Percentiles rank a stretch among this genome's conserved stretches.
Evolutionary conservation across 2,797 vertebrate genomes (phyloP).

Genomic region (Danio kyathit): DNA sequence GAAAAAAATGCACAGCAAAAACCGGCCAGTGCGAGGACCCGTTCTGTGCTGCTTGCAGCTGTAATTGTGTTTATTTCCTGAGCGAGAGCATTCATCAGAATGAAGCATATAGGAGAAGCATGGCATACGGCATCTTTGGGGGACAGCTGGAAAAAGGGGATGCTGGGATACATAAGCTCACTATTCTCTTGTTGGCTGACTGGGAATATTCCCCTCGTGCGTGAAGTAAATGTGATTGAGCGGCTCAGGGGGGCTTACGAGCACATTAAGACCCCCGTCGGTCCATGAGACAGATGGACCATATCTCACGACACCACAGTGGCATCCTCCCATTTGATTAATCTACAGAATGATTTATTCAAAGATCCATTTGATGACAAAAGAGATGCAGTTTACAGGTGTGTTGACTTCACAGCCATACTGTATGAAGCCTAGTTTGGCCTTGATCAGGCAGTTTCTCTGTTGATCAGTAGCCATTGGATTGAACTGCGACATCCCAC

Average conservation of each 20-base stretch:
- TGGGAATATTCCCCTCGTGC: slow-evolving; percentile 13
- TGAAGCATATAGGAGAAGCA: slow-evolving; percentile 12
- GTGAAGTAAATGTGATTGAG: slow-evolving; percentile 19
- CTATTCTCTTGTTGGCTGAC: slow-evolving; percentile 8
- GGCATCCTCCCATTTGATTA: not conserved
- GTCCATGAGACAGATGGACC: slow-evolving; percentile 24
- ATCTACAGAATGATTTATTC: slow-evolving; percentile 1
- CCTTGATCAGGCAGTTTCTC: slow-evolving; percentile 6
- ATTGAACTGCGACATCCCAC: not conserved
- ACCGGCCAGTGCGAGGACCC: no score
- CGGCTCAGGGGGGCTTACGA: not conserved
- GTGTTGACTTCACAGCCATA: slow-evolving; percentile 5
- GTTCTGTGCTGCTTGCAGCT: no score
- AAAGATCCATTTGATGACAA: not conserved
- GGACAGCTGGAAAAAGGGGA: slow-evolving; percentile 50
- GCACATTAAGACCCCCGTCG: slow-evolving; percentile 8
- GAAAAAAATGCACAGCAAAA: no score
- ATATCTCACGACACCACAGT: not conserved
- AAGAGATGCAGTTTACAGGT: slow-evolving; percentile 3
- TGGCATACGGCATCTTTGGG: slow-evolving; percentile 27
- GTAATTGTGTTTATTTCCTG: slow-evolving; percentile 28
- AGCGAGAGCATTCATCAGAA: slow-evolving; percentile 22
- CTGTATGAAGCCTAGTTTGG: not conserved
- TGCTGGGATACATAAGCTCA: not conserved
- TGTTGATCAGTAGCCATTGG: slow-evolving; percentile 21